Evolutionary conservation across 2,797 vertebrate species (phyloP).

Genomic region (Silurus lanzhouensis): DNA sequence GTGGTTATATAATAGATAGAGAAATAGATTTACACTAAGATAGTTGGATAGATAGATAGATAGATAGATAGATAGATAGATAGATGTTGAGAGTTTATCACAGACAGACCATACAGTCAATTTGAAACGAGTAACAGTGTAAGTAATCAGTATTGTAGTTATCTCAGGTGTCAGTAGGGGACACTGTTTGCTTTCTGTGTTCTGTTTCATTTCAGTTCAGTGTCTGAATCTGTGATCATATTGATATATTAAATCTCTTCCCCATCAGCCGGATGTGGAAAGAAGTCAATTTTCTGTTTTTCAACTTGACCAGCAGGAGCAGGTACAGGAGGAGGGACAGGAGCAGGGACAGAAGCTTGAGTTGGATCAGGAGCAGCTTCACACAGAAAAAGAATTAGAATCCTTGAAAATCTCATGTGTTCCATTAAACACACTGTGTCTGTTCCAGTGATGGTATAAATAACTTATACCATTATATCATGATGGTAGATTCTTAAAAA

Average conservation of each 20-base stretch:
- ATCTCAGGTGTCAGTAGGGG: conserved; percentile 68
- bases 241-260: conserved; percentile 60
- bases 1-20: too few species aligned
- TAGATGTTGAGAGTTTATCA: too few species aligned
- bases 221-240: conserved; percentile 24
- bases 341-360: too few species aligned
- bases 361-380: neutral
- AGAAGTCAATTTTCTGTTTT: conserved; percentile 69
- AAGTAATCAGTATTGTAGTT: conserved; percentile 40
- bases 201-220: conserved; percentile 3
- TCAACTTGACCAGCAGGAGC: neutral
- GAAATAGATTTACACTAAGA: too few species aligned
- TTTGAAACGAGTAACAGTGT: neutral
- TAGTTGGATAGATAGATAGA: neutral
- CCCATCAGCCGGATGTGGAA: conserved; percentile 70
- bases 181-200: conserved; percentile 71
- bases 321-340: too few species aligned
- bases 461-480: neutral
- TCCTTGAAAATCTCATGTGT: neutral
- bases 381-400: neutral
- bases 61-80: too few species aligned
- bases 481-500: neutral
- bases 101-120: neutral
- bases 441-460: too few species aligned
- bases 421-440: neutral